A percentile compares a stretch with the other conserved stretches of the same genome.
Conservation (phyloP, 2,888 invertebrate species). For the Carcina quercana region DNA sequence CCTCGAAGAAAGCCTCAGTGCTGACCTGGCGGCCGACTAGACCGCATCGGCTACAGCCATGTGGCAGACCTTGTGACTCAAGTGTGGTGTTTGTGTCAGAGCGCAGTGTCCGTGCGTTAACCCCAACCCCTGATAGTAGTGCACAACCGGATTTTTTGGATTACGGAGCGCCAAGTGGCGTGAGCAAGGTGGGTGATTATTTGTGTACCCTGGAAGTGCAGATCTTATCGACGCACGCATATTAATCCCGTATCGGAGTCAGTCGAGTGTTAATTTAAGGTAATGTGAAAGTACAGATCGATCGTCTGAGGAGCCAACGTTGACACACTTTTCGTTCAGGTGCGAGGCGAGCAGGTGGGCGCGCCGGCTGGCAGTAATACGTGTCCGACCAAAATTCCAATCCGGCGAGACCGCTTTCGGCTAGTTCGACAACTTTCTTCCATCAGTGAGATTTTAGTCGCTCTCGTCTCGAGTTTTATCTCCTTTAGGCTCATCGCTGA, state of each 20-base stretch:
- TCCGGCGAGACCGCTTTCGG: constrained; percentile 61
- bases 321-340: constrained; percentile 72
- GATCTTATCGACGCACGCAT: too few species aligned
- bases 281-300: constrained; percentile 71
- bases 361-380: constrained; percentile 56
- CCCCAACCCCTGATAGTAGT: constrained; percentile 70
- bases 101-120: constrained; percentile 67
- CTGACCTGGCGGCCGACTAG: constrained; percentile 66
- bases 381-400: constrained; percentile 65
- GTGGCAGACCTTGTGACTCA: constrained; percentile 58
- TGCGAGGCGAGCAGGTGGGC: constrained; percentile 65
- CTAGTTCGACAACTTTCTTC: constrained; percentile 60
- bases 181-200: constrained; percentile 51
- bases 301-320: constrained; percentile 62
- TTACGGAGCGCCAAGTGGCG: constrained; percentile 57
- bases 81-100: constrained; percentile 65
- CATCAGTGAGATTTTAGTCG: constrained; percentile 27
- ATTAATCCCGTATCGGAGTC: constrained; percentile 24
- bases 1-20: constrained; percentile 68
- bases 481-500: constrained; percentile 18
- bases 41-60: constrained; percentile 62
- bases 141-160: constrained; percentile 63
- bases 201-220: constrained; percentile 12
- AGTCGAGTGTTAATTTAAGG: constrained; percentile 61
- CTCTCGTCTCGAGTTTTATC: constrained; percentile 17